Base-by-base conservation (phyloP, 2,888 invertebrate genomes). In the Drosophila pseudotakahashii region DNA sequence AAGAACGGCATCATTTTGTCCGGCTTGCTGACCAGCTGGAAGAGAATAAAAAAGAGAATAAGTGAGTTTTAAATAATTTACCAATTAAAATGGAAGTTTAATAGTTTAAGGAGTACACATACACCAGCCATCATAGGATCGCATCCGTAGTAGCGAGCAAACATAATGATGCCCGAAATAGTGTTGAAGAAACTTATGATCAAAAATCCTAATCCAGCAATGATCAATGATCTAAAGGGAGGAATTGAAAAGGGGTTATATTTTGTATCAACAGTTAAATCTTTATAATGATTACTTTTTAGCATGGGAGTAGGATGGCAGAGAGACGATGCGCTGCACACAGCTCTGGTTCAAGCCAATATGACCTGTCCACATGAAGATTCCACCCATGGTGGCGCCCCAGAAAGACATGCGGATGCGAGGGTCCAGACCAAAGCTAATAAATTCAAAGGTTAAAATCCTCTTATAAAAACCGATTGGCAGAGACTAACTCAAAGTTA, bases 341-440 rank as follows among this genome's bases (percentile, higher is more conserved):
- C 95, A 95, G 52, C 95, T 94, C 90, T 96, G 96, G 91, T 95
- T 95, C 16, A 95, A 93, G 7, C 95, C 93, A 82, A 95, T 94
- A 77, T 95, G 94, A 2, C 94, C 93, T 10, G 94, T 93, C 93
- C 94, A 94, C 79, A 94, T 93, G 13, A 93, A 90, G 67, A 94
- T 93, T 13, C 95, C 95, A 11, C 94, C 94, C 61, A 95, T 91
- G 14, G 94, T 84, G 30, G 94, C 93, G 41, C 94, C 93, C 94
- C 94, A 95, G 14, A 95, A 92, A 0, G 95, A 94, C 71, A 94
- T 94, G 44, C 96, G 93, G 48, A 93, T 93, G 51, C 94, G 94
- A 41, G 95, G 94, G 88, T 95, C 94, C 0, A 93, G 88, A 78
- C 93, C 93, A 77, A 93, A 93, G 81, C 95, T 95, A 69, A 37